A percentile compares a stretch with the other conserved stretches of the same genome.
These are phyloP conservation scores for Tanypteryx hageni DNA, from an alignment of 2,888 invertebrate genomes.

Conservation along the genomic window DNA sequence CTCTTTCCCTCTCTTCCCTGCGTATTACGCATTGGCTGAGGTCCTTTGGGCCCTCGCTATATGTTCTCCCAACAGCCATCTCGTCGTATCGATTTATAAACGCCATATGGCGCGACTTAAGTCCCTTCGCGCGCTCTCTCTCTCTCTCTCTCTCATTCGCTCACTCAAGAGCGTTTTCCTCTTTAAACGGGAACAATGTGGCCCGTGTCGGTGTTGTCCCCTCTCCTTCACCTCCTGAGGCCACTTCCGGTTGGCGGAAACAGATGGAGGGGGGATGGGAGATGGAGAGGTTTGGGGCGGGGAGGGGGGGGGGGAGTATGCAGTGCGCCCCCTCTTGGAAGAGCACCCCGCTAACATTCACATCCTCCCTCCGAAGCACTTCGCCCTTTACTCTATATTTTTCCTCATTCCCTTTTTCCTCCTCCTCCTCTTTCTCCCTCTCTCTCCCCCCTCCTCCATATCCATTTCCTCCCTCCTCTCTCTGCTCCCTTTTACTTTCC, in stretches of 20 bases:
- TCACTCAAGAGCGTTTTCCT: not conserved
- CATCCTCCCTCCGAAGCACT: too few relatives aligned
- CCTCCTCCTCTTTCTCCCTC: too few relatives aligned
- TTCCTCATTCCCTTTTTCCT: too few relatives aligned
- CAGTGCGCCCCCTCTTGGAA: not conserved
- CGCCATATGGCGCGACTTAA: not conserved
- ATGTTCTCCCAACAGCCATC: not conserved
- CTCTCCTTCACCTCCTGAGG: not conserved
- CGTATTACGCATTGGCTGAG: not conserved
- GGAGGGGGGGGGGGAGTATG: not conserved
- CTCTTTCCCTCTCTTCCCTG: not conserved
- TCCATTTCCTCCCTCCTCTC: too few relatives aligned
- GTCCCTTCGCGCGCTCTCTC: not conserved
- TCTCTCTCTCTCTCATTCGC: not conserved
- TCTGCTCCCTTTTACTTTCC: too few relatives aligned
- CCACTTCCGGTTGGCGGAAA: not conserved
- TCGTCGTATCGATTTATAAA: constrained; percentile 5
- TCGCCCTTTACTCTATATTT: too few relatives aligned
- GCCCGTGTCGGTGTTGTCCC: constrained; percentile 15
- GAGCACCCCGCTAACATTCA: constrained; percentile 15
- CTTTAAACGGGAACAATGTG: constrained; percentile 13
- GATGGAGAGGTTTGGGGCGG: too few relatives aligned
- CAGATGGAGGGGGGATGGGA: too few relatives aligned
- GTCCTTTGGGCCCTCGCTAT: not conserved
- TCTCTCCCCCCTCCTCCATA: too few relatives aligned